Percentiles rank a stretch among this genome's conserved stretches.
Conservation (phyloP, 2,888 invertebrate species). For the Papilio gigon region DNA sequence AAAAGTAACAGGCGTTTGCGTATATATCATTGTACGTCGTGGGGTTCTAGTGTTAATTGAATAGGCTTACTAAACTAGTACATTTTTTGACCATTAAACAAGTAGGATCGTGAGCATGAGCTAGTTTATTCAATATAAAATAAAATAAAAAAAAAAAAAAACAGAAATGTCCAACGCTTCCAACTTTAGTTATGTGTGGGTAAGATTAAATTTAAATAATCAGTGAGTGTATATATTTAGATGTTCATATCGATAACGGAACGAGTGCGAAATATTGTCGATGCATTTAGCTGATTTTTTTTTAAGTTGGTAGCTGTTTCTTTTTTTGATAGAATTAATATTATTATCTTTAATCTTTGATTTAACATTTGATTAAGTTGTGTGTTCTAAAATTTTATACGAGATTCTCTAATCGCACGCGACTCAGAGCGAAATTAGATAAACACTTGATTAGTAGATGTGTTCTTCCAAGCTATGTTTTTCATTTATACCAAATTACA, state of each 20-base stretch:
- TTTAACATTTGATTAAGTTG: neutral
- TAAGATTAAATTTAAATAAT: neutral
- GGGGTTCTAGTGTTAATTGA: neutral
- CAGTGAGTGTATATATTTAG: neutral
- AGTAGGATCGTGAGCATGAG: neutral
- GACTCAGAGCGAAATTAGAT: too few species aligned
- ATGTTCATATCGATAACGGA: neutral
- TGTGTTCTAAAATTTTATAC: neutral
- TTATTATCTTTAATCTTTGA: conserved; percentile 2
- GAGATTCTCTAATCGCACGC: neutral
- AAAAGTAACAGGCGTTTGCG: neutral
- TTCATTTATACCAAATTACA: too few species aligned
- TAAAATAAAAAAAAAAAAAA: neutral
- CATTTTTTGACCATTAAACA: too few species aligned
- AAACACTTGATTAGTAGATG: too few species aligned
- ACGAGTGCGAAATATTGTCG: neutral
- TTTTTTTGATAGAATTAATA: neutral
- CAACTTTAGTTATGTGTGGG: neutral
- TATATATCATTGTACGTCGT: neutral
- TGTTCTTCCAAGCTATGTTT: too few species aligned
- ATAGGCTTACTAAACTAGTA: neutral
- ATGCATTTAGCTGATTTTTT: too few species aligned
- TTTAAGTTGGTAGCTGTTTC: neutral
- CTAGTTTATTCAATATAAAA: neutral
- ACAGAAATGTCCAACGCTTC: neutral